These are phyloP conservation scores for Hemiprocne comata DNA, from an alignment of 2,113 vertebrate genomes.

Conservation along the genomic window DNA sequence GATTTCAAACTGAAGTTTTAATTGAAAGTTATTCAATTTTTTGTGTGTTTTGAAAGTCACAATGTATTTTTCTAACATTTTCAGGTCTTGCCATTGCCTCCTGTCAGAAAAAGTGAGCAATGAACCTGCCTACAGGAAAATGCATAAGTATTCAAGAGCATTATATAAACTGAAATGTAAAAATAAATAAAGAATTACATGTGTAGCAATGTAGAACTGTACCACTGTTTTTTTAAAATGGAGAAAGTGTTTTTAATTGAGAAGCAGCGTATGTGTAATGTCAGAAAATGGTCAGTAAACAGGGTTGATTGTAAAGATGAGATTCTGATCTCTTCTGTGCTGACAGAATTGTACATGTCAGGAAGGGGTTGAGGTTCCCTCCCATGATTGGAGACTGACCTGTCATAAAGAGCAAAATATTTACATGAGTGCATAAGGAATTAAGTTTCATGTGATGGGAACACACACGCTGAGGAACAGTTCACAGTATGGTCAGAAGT, in stretches of 20 bases:
- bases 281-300: not conserved
- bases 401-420: not conserved
- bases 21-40: not conserved
- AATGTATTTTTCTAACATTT: not conserved
- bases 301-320: not conserved
- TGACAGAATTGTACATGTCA: not conserved
- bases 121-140: not conserved
- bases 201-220: not conserved
- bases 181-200: not conserved
- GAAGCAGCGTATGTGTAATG: not conserved
- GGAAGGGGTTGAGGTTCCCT: not conserved
- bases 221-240: not conserved
- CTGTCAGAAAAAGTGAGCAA: not conserved
- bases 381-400: not conserved
- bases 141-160: slow-evolving; percentile 11
- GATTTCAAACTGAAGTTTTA: not conserved
- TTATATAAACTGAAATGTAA: not conserved
- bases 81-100: not conserved
- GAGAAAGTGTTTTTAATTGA: not conserved
- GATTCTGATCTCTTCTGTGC: not conserved
- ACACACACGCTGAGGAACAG: not conserved
- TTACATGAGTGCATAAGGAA: not conserved
- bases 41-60: not conserved
- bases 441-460: not conserved
- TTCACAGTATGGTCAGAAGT: not conserved